Percentiles rank a stretch among this genome's conserved stretches.
These are phyloP conservation scores for Trogon melanurus DNA, from an alignment of 2,113 vertebrate genomes.

Conservation along the genomic window DNA sequence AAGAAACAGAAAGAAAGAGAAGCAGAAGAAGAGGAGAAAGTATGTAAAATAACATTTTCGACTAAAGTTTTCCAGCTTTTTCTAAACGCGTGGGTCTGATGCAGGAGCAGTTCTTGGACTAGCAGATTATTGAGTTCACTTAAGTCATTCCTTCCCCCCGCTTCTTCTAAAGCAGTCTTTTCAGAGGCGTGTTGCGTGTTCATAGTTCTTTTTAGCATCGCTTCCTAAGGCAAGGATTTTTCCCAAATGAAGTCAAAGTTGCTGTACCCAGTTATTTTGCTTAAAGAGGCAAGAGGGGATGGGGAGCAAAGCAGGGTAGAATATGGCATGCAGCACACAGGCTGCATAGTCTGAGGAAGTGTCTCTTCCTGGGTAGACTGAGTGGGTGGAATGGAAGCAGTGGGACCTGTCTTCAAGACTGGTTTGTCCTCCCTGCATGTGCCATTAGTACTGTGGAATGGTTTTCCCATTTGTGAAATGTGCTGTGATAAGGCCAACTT, in stretches of 20 bases:
- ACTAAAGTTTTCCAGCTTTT: neutral
- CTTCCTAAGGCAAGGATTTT: neutral
- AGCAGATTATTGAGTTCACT: neutral
- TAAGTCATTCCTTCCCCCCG: neutral
- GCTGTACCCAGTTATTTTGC: neutral
- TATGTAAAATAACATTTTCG: constrained; percentile 58
- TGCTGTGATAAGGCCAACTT: neutral
- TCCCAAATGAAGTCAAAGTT: neutral
- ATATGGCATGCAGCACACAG: neutral
- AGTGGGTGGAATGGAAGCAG: neutral
- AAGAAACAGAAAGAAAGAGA: constrained; percentile 88
- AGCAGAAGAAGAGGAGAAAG: constrained; percentile 96
- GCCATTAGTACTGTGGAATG: neutral
- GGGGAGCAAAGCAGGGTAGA: neutral
- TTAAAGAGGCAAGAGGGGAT: neutral
- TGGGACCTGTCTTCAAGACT: neutral
- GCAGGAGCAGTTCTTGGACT: neutral
- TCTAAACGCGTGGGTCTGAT: neutral
- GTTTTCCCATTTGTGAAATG: neutral
- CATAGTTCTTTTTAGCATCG: neutral
- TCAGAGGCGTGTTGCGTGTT: neutral
- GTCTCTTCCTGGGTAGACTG: neutral
- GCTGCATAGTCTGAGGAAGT: neutral
- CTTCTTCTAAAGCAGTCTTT: neutral
- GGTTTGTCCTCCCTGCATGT: neutral